Conservation (phyloP, 2,113 vertebrate genomes). For the Aptenodytes patagonicus region DNA sequence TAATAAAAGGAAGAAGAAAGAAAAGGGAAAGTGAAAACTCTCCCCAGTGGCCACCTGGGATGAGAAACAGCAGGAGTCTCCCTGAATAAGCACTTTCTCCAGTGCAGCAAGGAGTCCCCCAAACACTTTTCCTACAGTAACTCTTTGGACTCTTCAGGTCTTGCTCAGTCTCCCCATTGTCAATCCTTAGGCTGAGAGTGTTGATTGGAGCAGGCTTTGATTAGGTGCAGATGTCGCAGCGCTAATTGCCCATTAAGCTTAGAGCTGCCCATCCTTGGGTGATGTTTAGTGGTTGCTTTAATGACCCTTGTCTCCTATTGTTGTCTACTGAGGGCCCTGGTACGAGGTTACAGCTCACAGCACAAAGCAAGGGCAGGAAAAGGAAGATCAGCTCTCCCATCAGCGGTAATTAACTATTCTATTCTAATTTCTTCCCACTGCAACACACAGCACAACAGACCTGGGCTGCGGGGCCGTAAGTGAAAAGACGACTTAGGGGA, state of each 20-base stretch:
- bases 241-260: background rate
- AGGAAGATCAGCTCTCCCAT: background rate
- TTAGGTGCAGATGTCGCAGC: background rate
- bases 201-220: background rate
- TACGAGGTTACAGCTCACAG: background rate
- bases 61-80: background rate
- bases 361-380: background rate
- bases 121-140: too few relatives aligned
- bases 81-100: background rate
- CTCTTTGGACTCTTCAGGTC: background rate
- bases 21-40: background rate
- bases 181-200: background rate
- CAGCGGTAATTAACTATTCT: background rate
- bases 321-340: background rate
- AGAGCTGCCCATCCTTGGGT: background rate
- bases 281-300: background rate
- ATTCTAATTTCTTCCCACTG: background rate
- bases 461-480: background rate
- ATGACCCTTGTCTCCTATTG: background rate
- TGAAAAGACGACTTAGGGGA: too few relatives aligned
- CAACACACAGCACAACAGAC: background rate
- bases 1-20: background rate
- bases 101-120: background rate
- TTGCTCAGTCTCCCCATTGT: background rate
- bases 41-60: background rate